phyloP scores from a whole-genome alignment of 2,113 vertebrate species.

The Hemiscyllium ocellatum region DNA sequence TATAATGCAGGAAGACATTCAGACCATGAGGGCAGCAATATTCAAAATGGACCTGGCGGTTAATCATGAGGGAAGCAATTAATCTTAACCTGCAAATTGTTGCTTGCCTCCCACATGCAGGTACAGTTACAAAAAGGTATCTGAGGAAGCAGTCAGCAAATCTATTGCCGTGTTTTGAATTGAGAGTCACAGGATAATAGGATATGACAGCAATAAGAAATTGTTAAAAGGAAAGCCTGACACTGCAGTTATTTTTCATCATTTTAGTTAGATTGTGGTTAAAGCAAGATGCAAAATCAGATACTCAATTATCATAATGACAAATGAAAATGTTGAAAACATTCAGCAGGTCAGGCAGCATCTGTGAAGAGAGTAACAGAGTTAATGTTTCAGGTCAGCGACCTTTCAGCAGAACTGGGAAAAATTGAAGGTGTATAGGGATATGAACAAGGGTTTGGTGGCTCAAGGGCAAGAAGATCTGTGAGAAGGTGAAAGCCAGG shows the following conservation, averaged over 20 bases:
- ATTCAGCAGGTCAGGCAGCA: background rate
- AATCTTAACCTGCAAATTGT: background rate
- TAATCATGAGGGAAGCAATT: background rate
- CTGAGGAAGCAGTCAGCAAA: background rate
- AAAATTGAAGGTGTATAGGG: background rate
- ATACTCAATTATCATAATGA: background rate
- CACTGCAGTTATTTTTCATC: background rate
- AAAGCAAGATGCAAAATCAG: background rate
- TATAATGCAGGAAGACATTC: background rate
- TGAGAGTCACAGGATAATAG: background rate
- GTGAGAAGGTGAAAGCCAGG: too few relatives aligned
- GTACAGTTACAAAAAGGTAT: background rate
- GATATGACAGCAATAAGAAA: background rate
- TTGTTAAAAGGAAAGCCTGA: background rate
- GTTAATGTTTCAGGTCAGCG: too few relatives aligned
- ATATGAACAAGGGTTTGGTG: background rate
- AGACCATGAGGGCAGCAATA: background rate
- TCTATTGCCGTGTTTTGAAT: background rate
- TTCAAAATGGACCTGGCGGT: background rate
- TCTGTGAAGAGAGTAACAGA: background rate
- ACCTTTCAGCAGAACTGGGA: background rate
- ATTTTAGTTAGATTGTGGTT: background rate
- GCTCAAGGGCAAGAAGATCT: background rate
- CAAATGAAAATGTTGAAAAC: background rate
- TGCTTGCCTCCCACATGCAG: background rate